phyloP scores from a whole-genome alignment of 2,888 invertebrate genomes.

The Rhagium mordax region DNA sequence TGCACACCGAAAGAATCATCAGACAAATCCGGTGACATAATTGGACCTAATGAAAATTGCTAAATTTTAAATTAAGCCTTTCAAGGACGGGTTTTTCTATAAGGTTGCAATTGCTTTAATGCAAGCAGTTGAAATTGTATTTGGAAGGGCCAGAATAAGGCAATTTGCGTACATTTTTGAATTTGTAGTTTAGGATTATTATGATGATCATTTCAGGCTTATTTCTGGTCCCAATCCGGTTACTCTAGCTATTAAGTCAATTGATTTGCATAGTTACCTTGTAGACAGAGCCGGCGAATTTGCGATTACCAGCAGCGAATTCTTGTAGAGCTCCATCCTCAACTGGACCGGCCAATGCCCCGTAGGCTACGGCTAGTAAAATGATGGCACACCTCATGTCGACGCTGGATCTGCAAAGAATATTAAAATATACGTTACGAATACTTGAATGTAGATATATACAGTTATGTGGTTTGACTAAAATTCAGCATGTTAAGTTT shows the following conservation, averaged over 20 bases:
- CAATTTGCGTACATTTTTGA: no score
- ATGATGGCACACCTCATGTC: constrained; percentile 3
- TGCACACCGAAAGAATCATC: no score
- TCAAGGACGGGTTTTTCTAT: no score
- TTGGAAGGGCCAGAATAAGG: no score
- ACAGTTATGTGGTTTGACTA: neutral
- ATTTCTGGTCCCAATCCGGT: neutral
- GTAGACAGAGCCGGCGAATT: constrained; percentile 69
- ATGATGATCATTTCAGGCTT: no score
- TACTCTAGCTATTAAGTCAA: neutral
- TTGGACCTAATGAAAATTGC: no score
- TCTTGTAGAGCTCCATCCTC: constrained; percentile 65
- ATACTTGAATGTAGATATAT: neutral
- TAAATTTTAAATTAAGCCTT: no score
- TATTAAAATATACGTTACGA: neutral
- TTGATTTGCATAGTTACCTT: constrained; percentile 70
- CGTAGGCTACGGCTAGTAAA: constrained; percentile 6
- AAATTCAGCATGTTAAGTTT: neutral
- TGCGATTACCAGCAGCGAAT: constrained; percentile 54
- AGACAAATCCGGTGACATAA: no score
- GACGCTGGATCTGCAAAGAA: neutral
- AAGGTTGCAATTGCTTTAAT: no score
- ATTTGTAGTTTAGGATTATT: no score
- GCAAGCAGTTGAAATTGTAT: no score
- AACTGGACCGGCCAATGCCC: constrained; percentile 38